phyloP scores from a whole-genome alignment of 1,140 invertebrate species.

The Galleria mellonella region DNA sequence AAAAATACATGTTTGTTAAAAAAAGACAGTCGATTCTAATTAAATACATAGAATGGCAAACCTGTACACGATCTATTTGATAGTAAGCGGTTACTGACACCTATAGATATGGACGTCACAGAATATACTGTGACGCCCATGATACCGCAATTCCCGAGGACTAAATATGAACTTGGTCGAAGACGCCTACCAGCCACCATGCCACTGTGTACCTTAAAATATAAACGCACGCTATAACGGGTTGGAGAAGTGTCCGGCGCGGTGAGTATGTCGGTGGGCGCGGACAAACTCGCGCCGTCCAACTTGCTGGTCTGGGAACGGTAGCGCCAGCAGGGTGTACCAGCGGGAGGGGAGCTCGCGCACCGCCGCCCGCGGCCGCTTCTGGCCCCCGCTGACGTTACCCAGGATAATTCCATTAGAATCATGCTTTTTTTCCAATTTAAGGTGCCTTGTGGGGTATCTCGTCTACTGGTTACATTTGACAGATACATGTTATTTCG shows the following conservation, averaged over 20 bases:
- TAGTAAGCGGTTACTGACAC: too few relatives aligned
- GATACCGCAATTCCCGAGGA: too few relatives aligned
- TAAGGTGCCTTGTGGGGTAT: background rate
- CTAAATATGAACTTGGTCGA: slow-evolving; percentile 4
- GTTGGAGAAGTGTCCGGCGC: slow-evolving; percentile 89
- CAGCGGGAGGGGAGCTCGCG: slow-evolving; percentile 82
- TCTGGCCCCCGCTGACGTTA: slow-evolving; percentile 38
- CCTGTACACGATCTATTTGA: too few relatives aligned
- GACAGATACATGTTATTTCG: background rate
- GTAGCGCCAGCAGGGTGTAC: slow-evolving; percentile 92
- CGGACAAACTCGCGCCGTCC: slow-evolving; percentile 87
- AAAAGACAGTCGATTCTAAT: too few relatives aligned
- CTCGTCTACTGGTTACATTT: background rate
- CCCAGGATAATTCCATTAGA: too few relatives aligned
- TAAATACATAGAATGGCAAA: too few relatives aligned
- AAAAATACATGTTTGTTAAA: too few relatives aligned
- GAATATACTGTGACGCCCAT: too few relatives aligned
- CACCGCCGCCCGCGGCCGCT: slow-evolving; percentile 45
- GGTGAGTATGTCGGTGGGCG: slow-evolving; percentile 80
- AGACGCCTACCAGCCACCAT: slow-evolving; percentile 37
- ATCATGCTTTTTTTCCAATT: too few relatives aligned
- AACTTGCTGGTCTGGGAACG: slow-evolving; percentile 93
- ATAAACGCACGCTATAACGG: slow-evolving; percentile 67
- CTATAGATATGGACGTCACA: too few relatives aligned
- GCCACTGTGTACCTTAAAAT: slow-evolving; percentile 58